Percentiles rank a stretch among this genome's conserved stretches.
Evolutionary conservation across 1,140 invertebrate species (phyloP).

Genomic region (Ceratina australensis): DNA sequence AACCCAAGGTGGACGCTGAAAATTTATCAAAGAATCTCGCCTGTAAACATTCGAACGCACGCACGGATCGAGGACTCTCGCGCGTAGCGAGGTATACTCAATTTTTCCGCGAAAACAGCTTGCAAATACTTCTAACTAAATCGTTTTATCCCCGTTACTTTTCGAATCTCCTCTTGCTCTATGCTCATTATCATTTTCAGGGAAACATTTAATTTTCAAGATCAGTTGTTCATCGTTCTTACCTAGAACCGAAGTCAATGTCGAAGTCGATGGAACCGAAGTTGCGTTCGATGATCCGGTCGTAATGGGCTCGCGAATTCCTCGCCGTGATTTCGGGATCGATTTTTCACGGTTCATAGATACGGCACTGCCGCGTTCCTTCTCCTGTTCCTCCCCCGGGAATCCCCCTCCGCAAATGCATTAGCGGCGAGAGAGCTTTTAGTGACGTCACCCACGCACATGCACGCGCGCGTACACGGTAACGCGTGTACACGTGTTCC

Average conservation of each 20-base stretch:
- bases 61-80: neutral
- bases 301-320: constrained; percentile 35
- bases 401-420: constrained; percentile 76
- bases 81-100: neutral
- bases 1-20: neutral
- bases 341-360: constrained; percentile 72
- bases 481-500: constrained; percentile 13
- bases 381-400: constrained; percentile 63
- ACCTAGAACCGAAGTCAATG: constrained; percentile 22
- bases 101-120: neutral
- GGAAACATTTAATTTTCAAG: too few relatives aligned
- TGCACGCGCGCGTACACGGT: constrained; percentile 14
- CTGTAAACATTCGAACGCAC: neutral
- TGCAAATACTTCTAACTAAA: neutral
- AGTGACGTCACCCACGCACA: constrained; percentile 76
- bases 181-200: neutral
- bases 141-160: neutral
- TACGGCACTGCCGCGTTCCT: constrained; percentile 67
- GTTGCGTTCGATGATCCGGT: constrained; percentile 42
- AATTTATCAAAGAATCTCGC: constrained; percentile 33
- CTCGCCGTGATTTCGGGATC: constrained; percentile 54
- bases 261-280: too few relatives aligned
- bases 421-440: constrained; percentile 79
- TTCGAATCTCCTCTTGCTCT: neutral
- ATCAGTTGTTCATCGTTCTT: neutral